phyloP scores from a whole-genome alignment of 2,797 vertebrate species.

The Xenops minutus region DNA sequence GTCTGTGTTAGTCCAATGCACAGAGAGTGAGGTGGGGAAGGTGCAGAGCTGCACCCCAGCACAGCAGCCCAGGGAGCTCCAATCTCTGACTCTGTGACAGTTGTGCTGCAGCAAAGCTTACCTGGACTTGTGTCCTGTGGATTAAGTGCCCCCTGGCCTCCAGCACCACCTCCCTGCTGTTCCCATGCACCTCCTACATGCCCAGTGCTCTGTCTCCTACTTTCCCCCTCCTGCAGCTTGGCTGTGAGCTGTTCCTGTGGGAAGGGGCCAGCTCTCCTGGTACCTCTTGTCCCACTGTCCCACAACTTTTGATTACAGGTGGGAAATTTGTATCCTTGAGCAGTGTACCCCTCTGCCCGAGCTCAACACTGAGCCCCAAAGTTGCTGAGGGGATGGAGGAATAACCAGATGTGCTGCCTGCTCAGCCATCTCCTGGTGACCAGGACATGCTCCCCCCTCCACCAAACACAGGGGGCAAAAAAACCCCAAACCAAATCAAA shows the following conservation, averaged over 20 bases:
- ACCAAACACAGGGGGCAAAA: accelerated
- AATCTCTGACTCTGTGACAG: background rate
- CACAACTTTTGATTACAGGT: background rate
- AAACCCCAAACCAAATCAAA: background rate
- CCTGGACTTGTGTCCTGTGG: accelerated
- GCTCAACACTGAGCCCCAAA: background rate
- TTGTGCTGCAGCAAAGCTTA: background rate
- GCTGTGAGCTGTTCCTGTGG: background rate
- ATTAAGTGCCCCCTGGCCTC: background rate
- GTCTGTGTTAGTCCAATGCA: background rate
- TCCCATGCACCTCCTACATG: background rate
- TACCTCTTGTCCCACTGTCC: background rate
- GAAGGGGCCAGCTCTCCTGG: background rate
- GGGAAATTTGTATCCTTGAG: background rate
- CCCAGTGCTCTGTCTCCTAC: background rate
- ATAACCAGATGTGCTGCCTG: background rate
- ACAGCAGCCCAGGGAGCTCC: background rate
- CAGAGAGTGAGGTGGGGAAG: background rate
- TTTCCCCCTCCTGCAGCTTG: background rate
- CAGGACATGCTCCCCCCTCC: background rate
- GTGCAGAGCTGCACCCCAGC: background rate
- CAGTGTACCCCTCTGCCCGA: background rate
- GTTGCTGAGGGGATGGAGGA: background rate
- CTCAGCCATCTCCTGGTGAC: background rate
- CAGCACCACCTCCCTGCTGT: background rate